Conservation (phyloP, 2,113 vertebrate genomes). For the Nothobranchius kuhntae region DNA sequence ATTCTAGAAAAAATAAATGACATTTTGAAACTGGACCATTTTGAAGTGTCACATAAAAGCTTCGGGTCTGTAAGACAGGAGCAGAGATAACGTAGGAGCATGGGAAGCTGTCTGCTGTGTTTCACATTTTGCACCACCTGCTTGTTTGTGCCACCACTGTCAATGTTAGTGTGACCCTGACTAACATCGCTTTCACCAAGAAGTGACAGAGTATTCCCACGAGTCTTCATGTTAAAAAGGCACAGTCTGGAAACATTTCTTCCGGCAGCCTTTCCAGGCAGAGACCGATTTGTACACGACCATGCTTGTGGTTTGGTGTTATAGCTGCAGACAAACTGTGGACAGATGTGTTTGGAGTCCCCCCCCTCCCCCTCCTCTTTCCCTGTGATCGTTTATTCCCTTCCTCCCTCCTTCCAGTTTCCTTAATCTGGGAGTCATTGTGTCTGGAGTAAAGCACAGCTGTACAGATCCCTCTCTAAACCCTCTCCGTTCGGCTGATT, state of each 20-base stretch:
- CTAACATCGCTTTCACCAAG: conserved; percentile 41
- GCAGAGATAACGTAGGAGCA: background rate
- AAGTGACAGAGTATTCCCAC: conserved; percentile 61
- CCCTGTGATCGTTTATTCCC: conserved; percentile 30
- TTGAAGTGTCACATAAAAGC: background rate
- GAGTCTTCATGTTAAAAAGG: conserved; percentile 53
- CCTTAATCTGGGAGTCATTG: conserved; percentile 80
- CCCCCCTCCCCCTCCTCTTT: conserved; percentile 9
- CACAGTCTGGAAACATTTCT: conserved; percentile 72
- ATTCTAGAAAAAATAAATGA: conserved; percentile 3
- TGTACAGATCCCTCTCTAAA: conserved; percentile 72
- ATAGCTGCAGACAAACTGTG: conserved; percentile 72
- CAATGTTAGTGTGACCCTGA: conserved; percentile 48
- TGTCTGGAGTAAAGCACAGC: conserved; percentile 79
- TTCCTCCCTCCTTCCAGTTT: conserved; percentile 47
- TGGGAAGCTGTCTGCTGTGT: conserved; percentile 16
- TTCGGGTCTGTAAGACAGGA: background rate
- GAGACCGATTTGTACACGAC: conserved; percentile 76
- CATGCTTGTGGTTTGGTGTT: conserved; percentile 72
- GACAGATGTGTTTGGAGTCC: conserved; percentile 75
- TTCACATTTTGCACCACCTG: conserved; percentile 54
- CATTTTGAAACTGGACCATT: background rate
- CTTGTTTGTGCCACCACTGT: conserved; percentile 50
- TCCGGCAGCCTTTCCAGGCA: conserved; percentile 56
- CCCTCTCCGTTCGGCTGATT: conserved; percentile 71